Evolutionary conservation across 1,140 invertebrate genomes (phyloP).

Genomic region (Drosophila chauvacae): DNA sequence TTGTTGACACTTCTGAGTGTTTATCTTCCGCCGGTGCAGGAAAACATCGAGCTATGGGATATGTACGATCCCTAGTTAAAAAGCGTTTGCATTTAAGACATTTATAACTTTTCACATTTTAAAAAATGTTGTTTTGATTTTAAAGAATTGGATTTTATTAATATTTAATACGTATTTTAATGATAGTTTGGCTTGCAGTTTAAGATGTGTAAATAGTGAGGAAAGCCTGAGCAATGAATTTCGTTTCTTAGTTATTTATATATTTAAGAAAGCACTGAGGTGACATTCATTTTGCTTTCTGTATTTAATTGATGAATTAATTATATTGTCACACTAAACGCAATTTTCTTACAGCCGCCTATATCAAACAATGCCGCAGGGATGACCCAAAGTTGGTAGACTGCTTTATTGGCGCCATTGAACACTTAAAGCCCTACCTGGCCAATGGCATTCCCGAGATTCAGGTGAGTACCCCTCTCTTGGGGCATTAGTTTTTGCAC

Average conservation of each 20-base stretch:
- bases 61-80: not conserved
- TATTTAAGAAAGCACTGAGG: not conserved
- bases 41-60: not conserved
- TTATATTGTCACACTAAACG: not conserved
- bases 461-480: constrained; percentile 65
- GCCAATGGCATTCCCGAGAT: constrained; percentile 89
- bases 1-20: constrained; percentile 41
- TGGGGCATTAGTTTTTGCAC: constrained; percentile 7
- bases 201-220: not conserved
- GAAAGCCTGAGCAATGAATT: not conserved
- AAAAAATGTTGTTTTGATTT: no score
- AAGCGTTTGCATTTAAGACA: not conserved
- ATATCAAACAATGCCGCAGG: constrained; percentile 89
- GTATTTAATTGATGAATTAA: not conserved
- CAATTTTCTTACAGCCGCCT: constrained; percentile 87
- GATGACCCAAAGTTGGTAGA: constrained; percentile 87
- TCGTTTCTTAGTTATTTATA: not conserved
- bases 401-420: constrained; percentile 87
- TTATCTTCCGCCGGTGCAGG: constrained; percentile 10
- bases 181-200: not conserved
- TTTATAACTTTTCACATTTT: no score
- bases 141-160: not conserved
- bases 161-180: not conserved
- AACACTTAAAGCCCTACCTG: constrained; percentile 88
- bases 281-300: not conserved